Conservation (phyloP, 2,797 vertebrate genomes). For the Xenentodon cancila region DNA sequence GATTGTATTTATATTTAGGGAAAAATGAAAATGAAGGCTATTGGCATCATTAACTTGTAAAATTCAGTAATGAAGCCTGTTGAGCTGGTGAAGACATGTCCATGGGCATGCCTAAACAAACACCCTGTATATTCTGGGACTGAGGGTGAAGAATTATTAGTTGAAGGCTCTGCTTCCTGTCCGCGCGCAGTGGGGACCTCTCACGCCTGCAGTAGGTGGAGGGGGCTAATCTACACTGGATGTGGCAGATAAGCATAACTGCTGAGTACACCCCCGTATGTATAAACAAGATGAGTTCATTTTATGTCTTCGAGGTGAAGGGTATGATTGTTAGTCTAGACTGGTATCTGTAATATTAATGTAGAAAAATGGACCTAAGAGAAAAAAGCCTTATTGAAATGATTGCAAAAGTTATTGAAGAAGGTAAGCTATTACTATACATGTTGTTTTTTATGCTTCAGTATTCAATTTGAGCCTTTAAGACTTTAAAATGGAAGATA, state of each 20-base stretch:
- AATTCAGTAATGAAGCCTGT: background rate
- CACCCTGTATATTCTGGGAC: conserved; percentile 7
- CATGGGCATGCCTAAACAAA: background rate
- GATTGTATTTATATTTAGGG: too few species aligned
- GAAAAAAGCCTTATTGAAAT: conserved; percentile 76
- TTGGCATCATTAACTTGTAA: background rate
- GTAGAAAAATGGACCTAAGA: conserved; percentile 72
- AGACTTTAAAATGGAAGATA: too few species aligned
- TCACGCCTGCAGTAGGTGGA: conserved; percentile 43
- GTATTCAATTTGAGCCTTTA: too few species aligned
- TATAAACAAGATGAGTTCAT: conserved; percentile 64
- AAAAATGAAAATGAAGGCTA: background rate
- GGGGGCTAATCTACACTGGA: conserved; percentile 66
- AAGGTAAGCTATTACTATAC: conserved; percentile 76
- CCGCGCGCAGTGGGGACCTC: conserved; percentile 9
- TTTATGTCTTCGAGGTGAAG: conserved; percentile 18
- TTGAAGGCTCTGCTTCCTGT: background rate
- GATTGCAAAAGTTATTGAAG: conserved; percentile 82
- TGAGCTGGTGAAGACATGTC: background rate
- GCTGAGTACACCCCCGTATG: conserved; percentile 65
- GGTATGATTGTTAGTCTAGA: conserved; percentile 24
- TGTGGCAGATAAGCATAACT: conserved; percentile 76
- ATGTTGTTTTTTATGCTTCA: background rate
- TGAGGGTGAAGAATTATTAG: background rate
- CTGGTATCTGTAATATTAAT: conserved; percentile 21